These are phyloP conservation scores for Dryobota labecula DNA, from an alignment of 2,888 invertebrate genomes.

Conservation along the genomic window DNA sequence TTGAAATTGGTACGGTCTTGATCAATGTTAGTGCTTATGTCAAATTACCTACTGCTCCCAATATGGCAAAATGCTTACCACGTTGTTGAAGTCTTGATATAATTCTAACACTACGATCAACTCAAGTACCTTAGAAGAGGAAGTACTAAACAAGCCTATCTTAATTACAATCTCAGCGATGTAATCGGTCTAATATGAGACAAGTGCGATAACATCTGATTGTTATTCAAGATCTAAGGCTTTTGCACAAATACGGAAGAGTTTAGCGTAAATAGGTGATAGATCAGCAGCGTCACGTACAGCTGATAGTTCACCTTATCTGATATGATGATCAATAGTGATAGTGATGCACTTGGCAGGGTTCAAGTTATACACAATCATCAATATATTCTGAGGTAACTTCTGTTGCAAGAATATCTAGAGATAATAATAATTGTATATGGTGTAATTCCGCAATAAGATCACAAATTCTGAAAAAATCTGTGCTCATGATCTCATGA, in stretches of 20 bases:
- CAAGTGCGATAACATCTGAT: conserved; percentile 39
- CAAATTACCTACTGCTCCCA: neutral
- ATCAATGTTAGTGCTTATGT: neutral
- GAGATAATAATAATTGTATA: neutral
- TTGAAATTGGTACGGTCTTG: neutral
- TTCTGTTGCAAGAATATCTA: neutral
- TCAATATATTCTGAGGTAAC: neutral
- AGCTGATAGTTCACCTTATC: neutral
- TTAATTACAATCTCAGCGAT: conserved; percentile 47
- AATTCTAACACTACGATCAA: conserved; percentile 14
- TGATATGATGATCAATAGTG: conserved; percentile 7
- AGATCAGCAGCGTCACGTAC: conserved; percentile 32
- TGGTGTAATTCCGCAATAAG: neutral
- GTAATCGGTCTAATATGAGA: conserved; percentile 43
- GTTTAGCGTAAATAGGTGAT: conserved; percentile 48
- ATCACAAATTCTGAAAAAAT: neutral
- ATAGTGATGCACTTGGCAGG: conserved; percentile 19
- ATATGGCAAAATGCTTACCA: neutral
- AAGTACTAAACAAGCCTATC: conserved; percentile 48
- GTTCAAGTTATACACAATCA: conserved; percentile 4
- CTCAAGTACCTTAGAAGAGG: conserved; percentile 28
- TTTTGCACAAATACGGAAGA: conserved; percentile 47
- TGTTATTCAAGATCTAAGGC: conserved; percentile 29
- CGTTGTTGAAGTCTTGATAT: conserved; percentile 5
- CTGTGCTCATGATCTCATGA: too few relatives aligned